Base-by-base conservation (phyloP, 2,888 invertebrate species). In the Sylvicola fuscatus region DNA sequence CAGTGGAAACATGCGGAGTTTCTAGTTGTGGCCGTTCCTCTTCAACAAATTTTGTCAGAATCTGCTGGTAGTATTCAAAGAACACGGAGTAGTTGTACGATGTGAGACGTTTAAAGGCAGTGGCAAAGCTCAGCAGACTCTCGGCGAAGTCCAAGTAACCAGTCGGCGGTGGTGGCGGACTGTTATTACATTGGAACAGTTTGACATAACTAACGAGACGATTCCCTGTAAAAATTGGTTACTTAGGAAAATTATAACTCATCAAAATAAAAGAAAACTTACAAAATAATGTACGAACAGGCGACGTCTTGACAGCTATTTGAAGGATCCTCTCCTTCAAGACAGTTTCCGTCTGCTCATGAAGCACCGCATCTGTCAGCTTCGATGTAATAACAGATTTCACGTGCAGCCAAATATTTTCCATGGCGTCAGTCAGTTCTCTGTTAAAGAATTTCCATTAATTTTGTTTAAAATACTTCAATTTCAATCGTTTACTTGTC, bases 71-170 rank as follows among this genome's bases (percentile, higher is more conserved):
- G 41, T 57, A 53, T 36, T 57, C 55, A 3, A 56, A 54, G 34
- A 55, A 58, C 2, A 59, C 59, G 8, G 55, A 53, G 40, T 58
- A 57, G 42, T 59, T 59, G 39, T 59, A 58, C 32, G 48, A 47
- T 30, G 58, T 51, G 8, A 58, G 45, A 8, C 57, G 52, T 28
- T 54, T 52, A 12, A 58, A 47, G 6, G 53, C 51, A 39, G 46
- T 47, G 3, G 50, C 47, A 41, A 53, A 51, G 33, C 46, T 48
- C 39, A 54, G 49, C 31, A 59, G 39, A 37, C 57, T 56, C 17
- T 53, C 53, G 32, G 47, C 46, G 26, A 47, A 57, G 30, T 58
- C 56, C n/a, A 21, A 42, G 35, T 53, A 59, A 6, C 59, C 59
- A 4, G 54, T 54, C n/a, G 43, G 56, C 39, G 46, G 49, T 43